Evolutionary conservation across 2,888 invertebrate species (phyloP), one percentile per base, ranked within the genome.

Genomic region (Lobophora halterata): DNA sequence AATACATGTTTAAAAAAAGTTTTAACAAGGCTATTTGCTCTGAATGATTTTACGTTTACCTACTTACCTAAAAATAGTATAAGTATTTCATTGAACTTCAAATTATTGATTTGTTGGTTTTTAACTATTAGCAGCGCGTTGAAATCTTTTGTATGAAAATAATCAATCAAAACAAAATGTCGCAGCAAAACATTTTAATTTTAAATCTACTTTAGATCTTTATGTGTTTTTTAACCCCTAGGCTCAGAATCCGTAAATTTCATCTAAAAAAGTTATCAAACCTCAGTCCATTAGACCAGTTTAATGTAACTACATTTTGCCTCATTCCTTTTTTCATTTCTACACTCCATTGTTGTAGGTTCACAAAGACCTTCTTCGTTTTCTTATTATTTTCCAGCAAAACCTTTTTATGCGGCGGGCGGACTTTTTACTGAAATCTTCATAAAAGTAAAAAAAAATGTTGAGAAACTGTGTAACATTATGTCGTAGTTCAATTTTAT

Each of bases 261-360:
- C n/a, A 10, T 28, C 28, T 17, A 19, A 6, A 19, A 55, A 58
- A 69, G 62, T 66, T 71, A 37, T 25, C 31, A 61, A 63, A 54
- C 55, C 65, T 20, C 54, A 57, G 64, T 37, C 57, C 38, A 12
- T 34, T 47, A 58, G 60, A 59, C 61, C 56, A 49, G 68, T 65
- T 71, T 65, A 61, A 58, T 61, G 61, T 59, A 63, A 67, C 27
- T 30, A 21, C 24, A 14, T 35, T 55, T 62, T 59, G 52, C n/a
- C n/a, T n/a, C n/a, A n/a, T n/a, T 46, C 62, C 54, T 35, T 67
- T 69, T 69, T 65, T 48, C 37, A 46, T 49, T 55, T 47, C n/a
- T 49, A 39, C 49, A 51, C 40, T 55, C 61, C 48, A 71, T 70
- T 69, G 68, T 69, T n/a, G n/a, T n/a, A n/a, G 39, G 35, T 38